Percentiles rank a stretch among this genome's conserved stretches.
Evolutionary conservation across 2,113 vertebrate species (phyloP).

Genomic region (Paedocypris sp.): DNA sequence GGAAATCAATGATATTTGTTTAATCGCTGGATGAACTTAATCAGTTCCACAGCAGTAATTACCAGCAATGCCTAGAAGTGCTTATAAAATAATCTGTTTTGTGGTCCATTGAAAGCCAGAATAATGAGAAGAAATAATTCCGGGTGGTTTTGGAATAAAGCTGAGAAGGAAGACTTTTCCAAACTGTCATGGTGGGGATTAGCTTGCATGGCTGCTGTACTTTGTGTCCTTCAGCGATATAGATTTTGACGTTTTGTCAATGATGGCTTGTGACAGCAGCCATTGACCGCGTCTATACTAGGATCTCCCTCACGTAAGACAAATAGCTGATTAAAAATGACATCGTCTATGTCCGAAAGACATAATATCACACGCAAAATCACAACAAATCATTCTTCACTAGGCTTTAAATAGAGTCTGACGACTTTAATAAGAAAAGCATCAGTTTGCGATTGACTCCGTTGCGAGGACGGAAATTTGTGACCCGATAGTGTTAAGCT

Average conservation of each 20-base stretch:
- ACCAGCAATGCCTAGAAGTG: slow-evolving; percentile 55
- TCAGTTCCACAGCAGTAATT: slow-evolving; percentile 58
- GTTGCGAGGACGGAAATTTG: slow-evolving; percentile 35
- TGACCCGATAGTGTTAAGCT: slow-evolving; percentile 45
- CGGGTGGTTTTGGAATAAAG: slow-evolving; percentile 27
- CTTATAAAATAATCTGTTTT: slow-evolving; percentile 52
- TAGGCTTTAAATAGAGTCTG: neutral
- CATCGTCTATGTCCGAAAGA: slow-evolving; percentile 15
- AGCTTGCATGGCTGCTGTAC: neutral
- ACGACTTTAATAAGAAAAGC: neutral
- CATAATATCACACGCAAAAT: neutral
- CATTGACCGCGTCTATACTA: neutral
- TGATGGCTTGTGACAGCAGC: slow-evolving; percentile 15
- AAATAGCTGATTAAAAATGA: slow-evolving; percentile 11
- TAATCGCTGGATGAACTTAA: slow-evolving; percentile 69
- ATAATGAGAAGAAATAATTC: slow-evolving; percentile 45
- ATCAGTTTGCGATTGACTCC: neutral
- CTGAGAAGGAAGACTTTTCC: neutral
- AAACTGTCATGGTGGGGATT: neutral
- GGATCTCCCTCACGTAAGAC: neutral
- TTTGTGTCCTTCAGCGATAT: slow-evolving; percentile 8
- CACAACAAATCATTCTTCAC: neutral
- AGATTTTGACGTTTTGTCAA: slow-evolving; percentile 23
- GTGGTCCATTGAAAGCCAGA: slow-evolving; percentile 34
- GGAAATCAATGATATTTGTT: slow-evolving; percentile 69